These are phyloP conservation scores for Apostichopus parvimensis DNA, from an alignment of 35 echinoderm and acorn worm species.

Conservation along the genomic window DNA sequence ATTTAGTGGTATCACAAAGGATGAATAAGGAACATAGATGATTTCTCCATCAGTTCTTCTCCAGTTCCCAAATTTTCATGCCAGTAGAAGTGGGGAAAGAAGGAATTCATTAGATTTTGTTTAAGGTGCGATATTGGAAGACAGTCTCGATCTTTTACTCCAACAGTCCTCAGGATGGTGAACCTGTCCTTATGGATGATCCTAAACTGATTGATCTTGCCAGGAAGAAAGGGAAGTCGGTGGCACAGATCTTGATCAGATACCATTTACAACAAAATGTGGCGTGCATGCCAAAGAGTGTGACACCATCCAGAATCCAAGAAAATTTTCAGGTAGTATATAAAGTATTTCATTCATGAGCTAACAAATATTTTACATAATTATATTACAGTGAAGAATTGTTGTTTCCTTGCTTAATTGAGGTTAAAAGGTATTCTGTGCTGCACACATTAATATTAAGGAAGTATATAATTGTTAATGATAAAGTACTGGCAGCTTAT, in stretches of 20 bases:
- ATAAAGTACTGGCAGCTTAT: too few species aligned
- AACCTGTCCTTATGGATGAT: slow-evolving; percentile 70
- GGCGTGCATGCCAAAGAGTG: slow-evolving; percentile 76
- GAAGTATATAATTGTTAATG: too few species aligned
- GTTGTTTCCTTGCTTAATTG: too few species aligned
- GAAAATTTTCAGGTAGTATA: slow-evolving; percentile 74
- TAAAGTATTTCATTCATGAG: too few species aligned
- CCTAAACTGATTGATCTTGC: slow-evolving; percentile 64
- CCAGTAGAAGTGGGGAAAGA: not conserved
- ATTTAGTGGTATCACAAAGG: too few species aligned
- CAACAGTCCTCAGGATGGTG: slow-evolving; percentile 31
- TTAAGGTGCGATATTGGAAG: not conserved
- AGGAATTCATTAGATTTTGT: not conserved
- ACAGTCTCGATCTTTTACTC: not conserved
- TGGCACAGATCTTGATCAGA: slow-evolving; percentile 76
- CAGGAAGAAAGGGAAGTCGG: slow-evolving; percentile 64
- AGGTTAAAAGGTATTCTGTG: too few species aligned
- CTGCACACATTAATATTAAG: too few species aligned
- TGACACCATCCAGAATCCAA: slow-evolving; percentile 70
- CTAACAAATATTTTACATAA: too few species aligned
- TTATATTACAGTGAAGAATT: too few species aligned
- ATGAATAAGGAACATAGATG: too few species aligned
- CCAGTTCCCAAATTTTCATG: too few species aligned
- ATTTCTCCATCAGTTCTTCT: too few species aligned
- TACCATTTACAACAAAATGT: slow-evolving; percentile 71